Conservation (phyloP, 1,140 invertebrate species). For the Sarcophaga bullata region DNA sequence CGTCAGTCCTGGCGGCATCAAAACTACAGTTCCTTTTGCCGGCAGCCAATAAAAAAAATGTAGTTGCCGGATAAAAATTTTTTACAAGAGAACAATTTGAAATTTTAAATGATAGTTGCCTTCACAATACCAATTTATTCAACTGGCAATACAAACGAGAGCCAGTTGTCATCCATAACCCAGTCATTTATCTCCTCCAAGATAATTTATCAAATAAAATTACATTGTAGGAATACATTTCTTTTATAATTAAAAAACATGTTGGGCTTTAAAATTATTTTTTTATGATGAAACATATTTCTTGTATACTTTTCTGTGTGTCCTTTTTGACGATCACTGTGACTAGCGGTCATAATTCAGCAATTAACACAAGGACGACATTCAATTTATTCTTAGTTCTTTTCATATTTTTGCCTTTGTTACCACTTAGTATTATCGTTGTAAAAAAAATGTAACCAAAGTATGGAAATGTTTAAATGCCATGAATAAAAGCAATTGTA, state of each 20-base stretch:
- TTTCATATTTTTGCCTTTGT: slow-evolving; percentile 12
- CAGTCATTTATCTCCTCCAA: too few relatives aligned
- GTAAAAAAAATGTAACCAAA: slow-evolving; percentile 53
- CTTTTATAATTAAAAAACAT: not conserved
- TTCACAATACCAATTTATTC: too few relatives aligned
- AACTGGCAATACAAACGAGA: too few relatives aligned
- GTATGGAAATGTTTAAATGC: slow-evolving; percentile 61
- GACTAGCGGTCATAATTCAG: slow-evolving; percentile 41
- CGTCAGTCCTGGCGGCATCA: too few relatives aligned
- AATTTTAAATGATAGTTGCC: too few relatives aligned
- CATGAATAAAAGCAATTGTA: slow-evolving; percentile 41
- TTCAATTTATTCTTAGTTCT: not conserved
- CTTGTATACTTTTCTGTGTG: slow-evolving; percentile 40
- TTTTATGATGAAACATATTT: slow-evolving; percentile 24
- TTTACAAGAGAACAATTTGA: too few relatives aligned
- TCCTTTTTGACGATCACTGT: slow-evolving; percentile 47
- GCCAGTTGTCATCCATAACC: too few relatives aligned
- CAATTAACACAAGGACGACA: slow-evolving; percentile 46
- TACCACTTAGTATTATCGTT: not conserved
- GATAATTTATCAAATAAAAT: too few relatives aligned
- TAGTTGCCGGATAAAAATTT: too few relatives aligned
- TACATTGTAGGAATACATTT: slow-evolving; percentile 10
- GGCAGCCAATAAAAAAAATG: too few relatives aligned
- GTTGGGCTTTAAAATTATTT: not conserved
- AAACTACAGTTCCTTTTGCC: too few relatives aligned